phyloP scores from a whole-genome alignment of 2,113 vertebrate species.

The Synodontis membranacea region DNA sequence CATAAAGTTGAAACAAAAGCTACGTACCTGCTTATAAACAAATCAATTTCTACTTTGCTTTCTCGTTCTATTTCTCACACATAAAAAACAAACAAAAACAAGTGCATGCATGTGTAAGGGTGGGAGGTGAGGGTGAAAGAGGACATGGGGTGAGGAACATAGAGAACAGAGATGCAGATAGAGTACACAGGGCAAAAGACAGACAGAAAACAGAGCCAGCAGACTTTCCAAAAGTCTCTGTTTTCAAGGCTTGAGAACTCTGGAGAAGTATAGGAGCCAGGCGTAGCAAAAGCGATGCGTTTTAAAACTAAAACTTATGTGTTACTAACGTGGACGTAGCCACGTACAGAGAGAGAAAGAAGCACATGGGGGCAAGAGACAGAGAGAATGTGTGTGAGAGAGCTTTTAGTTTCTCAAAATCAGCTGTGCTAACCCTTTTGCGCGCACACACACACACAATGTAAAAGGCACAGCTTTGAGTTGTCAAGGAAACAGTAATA shows the following conservation, averaged over 20 bases:
- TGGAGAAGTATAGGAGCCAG: no score
- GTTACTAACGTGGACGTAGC: no score
- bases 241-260: no score
- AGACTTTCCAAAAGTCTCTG: no score
- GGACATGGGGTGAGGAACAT: background rate
- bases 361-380: background rate
- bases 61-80: background rate
- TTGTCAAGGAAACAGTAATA: slow-evolving; percentile 56
- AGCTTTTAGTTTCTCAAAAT: slow-evolving; percentile 42
- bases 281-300: no score
- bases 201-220: no score
- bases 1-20: background rate
- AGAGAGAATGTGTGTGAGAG: slow-evolving; percentile 5
- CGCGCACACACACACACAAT: background rate
- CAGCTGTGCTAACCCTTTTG: slow-evolving; percentile 21
- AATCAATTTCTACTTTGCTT: background rate
- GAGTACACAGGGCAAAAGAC: background rate
- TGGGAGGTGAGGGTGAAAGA: background rate
- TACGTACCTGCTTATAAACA: background rate
- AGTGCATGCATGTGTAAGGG: background rate
- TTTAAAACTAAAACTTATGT: no score
- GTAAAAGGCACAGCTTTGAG: slow-evolving; percentile 48
- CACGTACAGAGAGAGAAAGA: background rate
- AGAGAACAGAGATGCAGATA: background rate
- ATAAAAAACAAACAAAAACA: background rate